Evolutionary conservation across 2,113 vertebrate species (phyloP), one percentile per base, ranked within the genome.

Genomic region (Lophura nycthemera): DNA sequence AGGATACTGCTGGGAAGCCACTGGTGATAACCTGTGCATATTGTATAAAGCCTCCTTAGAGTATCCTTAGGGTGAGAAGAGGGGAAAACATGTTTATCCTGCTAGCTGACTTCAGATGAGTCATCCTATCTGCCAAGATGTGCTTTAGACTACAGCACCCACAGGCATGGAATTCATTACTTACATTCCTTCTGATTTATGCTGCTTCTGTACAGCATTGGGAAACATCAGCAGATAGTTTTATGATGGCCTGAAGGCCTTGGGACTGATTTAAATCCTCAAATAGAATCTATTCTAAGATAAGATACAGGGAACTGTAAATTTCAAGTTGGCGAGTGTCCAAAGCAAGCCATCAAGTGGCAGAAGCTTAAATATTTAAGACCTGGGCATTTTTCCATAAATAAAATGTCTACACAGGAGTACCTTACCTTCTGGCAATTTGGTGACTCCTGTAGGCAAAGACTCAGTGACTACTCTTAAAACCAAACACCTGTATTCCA

Each of bases 401-500:
- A 91, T 86, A 56, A 86, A 95, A 61, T 88, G 72, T 34, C 64
- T 80, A 2, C 16, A 5, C 40, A 54, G 38, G 59, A 92, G 63
- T 85, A 61, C 24, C 13, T 85, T 59, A 45, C 36, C 86, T 89
- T 29, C 29, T 80, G 16, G 21, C 22, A 61, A 34, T 34, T 75
- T 84, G 70, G 57, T 8, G 22, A 76, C 60, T 84, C 48, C 29
- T 77, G 61, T 69, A 52, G 56, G 73, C 60, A 77, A 89, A 90
- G 59, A 69, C 32, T 94, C 69, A 30, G 3, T 60, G 81, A 59
- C 29, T 63, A 3, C 92, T 94, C 86, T 95, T 96, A 80, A 97
- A 95, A 97, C 96, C 96, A 96, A 97, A 97, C 97, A 97, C 97
- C 97, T 98, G 97, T 98, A 97, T 97, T 97, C 97, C 96, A 97